Evolutionary conservation across 1,140 invertebrate genomes (phyloP).

Genomic region (Brachionus asplanchnoidis): DNA sequence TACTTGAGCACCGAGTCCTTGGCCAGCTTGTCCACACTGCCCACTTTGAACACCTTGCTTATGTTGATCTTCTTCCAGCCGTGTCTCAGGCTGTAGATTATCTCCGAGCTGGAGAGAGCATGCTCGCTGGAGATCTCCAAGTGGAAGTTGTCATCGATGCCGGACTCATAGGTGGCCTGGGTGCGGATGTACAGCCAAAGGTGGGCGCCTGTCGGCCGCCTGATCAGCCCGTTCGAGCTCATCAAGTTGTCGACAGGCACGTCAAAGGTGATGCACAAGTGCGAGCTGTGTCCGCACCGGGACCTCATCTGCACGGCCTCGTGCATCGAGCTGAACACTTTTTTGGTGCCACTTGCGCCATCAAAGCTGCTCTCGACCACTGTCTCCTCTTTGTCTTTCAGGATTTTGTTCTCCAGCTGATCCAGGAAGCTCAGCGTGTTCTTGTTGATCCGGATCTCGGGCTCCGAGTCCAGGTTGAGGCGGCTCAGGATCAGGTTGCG

Average conservation of each 20-base stretch:
- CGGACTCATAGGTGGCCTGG: neutral
- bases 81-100: neutral
- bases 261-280: neutral
- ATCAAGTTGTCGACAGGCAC: neutral
- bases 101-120: neutral
- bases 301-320: neutral
- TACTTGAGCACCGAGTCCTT: neutral
- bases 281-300: neutral
- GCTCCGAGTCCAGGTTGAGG: slow-evolving; percentile 1
- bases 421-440: neutral
- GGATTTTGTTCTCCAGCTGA: slow-evolving; percentile 5
- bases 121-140: neutral
- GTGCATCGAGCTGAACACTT: neutral
- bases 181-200: neutral
- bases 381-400: neutral
- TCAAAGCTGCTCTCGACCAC: neutral
- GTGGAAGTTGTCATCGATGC: slow-evolving; percentile 5
- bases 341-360: neutral
- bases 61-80: slow-evolving; percentile 34
- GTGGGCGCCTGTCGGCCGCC: neutral
- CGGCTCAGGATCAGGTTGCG: neutral
- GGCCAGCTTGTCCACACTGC: too few relatives aligned
- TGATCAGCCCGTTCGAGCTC: neutral
- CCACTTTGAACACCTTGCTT: neutral
- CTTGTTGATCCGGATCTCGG: neutral